A percentile compares a stretch with the other conserved stretches of the same genome.
Conservation (phyloP, 2,113 vertebrate species). For the Chaenogobius annularis region DNA sequence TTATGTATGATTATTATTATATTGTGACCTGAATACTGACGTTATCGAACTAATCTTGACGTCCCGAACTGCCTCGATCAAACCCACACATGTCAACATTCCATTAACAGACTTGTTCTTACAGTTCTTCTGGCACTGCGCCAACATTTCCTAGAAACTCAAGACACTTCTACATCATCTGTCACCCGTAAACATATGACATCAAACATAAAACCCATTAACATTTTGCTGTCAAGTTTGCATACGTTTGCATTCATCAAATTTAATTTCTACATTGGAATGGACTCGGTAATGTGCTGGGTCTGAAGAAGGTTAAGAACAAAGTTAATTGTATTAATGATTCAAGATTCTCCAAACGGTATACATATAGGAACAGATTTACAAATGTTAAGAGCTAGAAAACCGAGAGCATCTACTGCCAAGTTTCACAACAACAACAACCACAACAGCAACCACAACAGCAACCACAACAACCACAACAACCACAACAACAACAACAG, state of each 20-base stretch:
- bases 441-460: too few relatives aligned
- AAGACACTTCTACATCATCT: background rate
- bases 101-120: background rate
- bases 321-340: background rate
- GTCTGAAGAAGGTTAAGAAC: background rate
- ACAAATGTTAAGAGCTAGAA: too few relatives aligned
- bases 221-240: background rate
- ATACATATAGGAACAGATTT: background rate
- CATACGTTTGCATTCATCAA: background rate
- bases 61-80: too few relatives aligned
- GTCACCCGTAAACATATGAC: background rate
- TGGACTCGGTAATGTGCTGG: background rate
- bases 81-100: background rate
- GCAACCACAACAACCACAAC: too few relatives aligned
- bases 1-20: too few relatives aligned
- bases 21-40: too few relatives aligned
- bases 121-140: background rate
- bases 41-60: too few relatives aligned
- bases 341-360: background rate
- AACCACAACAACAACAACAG: too few relatives aligned
- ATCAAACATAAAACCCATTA: background rate
- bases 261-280: background rate
- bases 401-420: too few relatives aligned
- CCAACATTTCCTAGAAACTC: constrained; percentile 18
- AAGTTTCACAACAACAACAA: too few relatives aligned